phyloP scores from a whole-genome alignment of 1,140 invertebrate genomes.

The Teleogryllus occipitalis region DNA sequence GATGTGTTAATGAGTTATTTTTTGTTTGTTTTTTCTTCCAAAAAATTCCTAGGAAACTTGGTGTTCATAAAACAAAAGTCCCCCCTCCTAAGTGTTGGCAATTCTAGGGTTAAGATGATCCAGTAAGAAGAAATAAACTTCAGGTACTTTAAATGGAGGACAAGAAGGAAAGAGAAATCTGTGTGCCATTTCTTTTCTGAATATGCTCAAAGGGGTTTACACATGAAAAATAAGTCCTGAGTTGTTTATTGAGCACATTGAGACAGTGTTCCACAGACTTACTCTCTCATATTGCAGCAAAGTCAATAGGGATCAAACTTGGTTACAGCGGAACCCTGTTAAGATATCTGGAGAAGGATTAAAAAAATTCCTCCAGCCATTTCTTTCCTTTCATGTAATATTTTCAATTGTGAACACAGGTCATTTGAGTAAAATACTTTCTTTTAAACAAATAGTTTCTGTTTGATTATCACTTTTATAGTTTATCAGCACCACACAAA shows the following conservation, averaged over 20 bases:
- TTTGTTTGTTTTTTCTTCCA: too few species aligned
- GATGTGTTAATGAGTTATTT: too few species aligned
- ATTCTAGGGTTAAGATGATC: background rate
- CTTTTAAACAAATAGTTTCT: too few species aligned
- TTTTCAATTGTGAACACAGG: too few species aligned
- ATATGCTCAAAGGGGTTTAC: background rate
- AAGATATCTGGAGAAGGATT: background rate
- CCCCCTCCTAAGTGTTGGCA: background rate
- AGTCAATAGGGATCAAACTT: background rate
- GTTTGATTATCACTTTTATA: too few species aligned
- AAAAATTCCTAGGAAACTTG: too few species aligned
- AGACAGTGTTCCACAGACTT: background rate
- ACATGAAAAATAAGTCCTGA: background rate
- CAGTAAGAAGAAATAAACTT: background rate
- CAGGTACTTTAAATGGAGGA: slow-evolving; percentile 4
- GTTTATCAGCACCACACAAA: too few species aligned
- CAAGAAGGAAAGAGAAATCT: background rate
- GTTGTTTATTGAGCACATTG: background rate
- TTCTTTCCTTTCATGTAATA: too few species aligned
- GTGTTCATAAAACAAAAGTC: background rate
- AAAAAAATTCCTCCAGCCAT: too few species aligned
- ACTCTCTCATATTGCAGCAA: background rate
- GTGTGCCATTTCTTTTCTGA: background rate
- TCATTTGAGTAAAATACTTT: too few species aligned
- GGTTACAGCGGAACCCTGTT: background rate